Evolutionary conservation across 2,113 vertebrate genomes (phyloP).

Genomic region (Petroica traversi): DNA sequence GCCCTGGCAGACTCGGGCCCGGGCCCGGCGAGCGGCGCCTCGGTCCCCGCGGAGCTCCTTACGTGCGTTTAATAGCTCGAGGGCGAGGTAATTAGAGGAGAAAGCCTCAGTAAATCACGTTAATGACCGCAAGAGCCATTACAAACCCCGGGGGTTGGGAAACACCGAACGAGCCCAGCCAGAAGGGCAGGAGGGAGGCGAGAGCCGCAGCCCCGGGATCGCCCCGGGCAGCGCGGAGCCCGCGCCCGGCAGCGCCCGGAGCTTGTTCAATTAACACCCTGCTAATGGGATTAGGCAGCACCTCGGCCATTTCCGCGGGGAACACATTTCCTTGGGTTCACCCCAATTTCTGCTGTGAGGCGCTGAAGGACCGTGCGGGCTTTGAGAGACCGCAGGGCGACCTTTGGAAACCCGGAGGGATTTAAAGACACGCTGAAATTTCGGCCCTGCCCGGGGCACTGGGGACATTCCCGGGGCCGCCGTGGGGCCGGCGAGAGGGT

Average conservation of each 20-base stretch:
- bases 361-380: background rate
- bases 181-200: background rate
- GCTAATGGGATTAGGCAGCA: conserved; percentile 9
- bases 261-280: conserved; percentile 25
- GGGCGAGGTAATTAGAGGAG: conserved; percentile 45
- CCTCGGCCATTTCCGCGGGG: background rate
- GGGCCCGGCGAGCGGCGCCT: background rate
- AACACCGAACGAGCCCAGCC: background rate
- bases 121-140: conserved; percentile 57
- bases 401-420: rapidly evolving
- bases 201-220: background rate
- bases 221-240: background rate
- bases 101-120: conserved; percentile 58
- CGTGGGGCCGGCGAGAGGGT: background rate
- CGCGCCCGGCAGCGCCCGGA: background rate
- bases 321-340: background rate
- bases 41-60: background rate
- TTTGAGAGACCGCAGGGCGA: rapidly evolving
- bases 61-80: conserved; percentile 15
- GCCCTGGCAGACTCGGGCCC: background rate
- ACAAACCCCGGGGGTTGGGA: background rate
- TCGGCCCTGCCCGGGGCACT: background rate
- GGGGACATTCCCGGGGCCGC: background rate
- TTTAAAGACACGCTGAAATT: background rate
- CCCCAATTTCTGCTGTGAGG: background rate